Base-by-base conservation (phyloP, 2,888 invertebrate species). In the Adelphocoris suturalis region DNA sequence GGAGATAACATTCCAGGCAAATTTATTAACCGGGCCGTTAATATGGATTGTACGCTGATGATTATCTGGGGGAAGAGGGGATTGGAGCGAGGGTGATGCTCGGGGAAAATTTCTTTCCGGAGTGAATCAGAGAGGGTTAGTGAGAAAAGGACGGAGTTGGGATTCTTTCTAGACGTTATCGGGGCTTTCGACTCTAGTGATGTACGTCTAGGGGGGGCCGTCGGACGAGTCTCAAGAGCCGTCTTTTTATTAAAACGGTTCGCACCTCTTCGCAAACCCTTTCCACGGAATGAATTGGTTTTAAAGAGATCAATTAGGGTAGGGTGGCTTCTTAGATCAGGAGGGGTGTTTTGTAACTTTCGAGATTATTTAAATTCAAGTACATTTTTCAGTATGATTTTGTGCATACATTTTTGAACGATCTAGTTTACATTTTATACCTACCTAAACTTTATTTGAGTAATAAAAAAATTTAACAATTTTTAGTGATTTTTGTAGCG, bases 101-200 rank as follows among this genome's bases (percentile, higher is more conserved):
- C 13, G 68, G 23, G 11, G 68, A 23, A 23, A 68, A 19, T 23
- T 68, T 23, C 68, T 57, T 68, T 12, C 68, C 23, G 68, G 23
- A 27, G 68, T 23, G 12, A 19, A 23, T 9, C 19, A 61, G 52
- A 11, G 23, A 28, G 11, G 76, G 76, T 76, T 28, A 46, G 46
- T 2, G 28, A n/a, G 3, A 28, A 7, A 76, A 14, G 46, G 76
- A 46, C 37, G 28, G 76, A 14, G 46, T 76, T 76, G 46, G 78
- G 46, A 78, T 78, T 78, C 78, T 78, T 68, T 68, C 68, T 78
- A 78, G 78, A 78, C 78, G 78, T 78, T 78, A 78, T 78, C 78
- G 46, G 46, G n/a, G 78, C 46, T 28, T 78, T 78, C 78, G 78
- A 46, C 78, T 47, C n/a, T 14, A 19, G 78, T 78, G 78, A 78